These are phyloP conservation scores for Amphiprion ocellaris DNA, from an alignment of 2,113 vertebrate genomes.

Conservation along the genomic window DNA sequence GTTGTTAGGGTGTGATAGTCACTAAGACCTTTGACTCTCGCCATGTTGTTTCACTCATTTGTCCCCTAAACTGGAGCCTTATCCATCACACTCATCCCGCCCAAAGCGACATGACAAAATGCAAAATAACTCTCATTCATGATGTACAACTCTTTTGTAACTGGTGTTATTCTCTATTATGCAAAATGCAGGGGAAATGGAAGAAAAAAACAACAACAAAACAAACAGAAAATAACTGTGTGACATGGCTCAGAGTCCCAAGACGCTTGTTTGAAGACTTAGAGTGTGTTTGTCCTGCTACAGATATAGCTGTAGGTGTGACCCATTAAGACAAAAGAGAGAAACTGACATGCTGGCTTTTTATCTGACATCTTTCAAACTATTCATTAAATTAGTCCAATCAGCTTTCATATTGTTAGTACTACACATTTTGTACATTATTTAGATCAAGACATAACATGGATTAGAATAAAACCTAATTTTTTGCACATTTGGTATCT, in stretches of 20 bases:
- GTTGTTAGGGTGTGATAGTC: conserved; percentile 16
- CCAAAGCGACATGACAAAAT: conserved; percentile 68
- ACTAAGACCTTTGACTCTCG: conserved; percentile 35
- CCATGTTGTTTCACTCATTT: conserved; percentile 63
- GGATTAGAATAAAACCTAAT: neutral
- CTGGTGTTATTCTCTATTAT: conserved; percentile 46
- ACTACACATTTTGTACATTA: neutral
- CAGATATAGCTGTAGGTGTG: conserved; percentile 23
- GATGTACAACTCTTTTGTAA: conserved; percentile 74
- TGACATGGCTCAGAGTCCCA: conserved; percentile 31
- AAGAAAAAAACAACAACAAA: neutral
- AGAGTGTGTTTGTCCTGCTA: conserved; percentile 28
- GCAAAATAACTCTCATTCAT: conserved; percentile 69
- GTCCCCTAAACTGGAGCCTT: conserved; percentile 46
- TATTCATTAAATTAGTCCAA: neutral
- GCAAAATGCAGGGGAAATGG: conserved; percentile 20
- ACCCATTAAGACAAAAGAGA: conserved; percentile 34
- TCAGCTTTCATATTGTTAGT: conserved; percentile 6
- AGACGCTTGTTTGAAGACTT: conserved; percentile 53
- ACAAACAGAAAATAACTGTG: neutral
- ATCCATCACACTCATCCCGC: conserved; percentile 75
- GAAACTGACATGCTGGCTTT: conserved; percentile 25
- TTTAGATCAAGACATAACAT: too few species aligned
- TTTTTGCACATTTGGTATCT: neutral
- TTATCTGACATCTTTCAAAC: conserved; percentile 21